Evolutionary conservation across 2,113 vertebrate genomes (phyloP), one percentile per base, ranked within the genome.

Genomic region (Sturnira hondurensis): DNA sequence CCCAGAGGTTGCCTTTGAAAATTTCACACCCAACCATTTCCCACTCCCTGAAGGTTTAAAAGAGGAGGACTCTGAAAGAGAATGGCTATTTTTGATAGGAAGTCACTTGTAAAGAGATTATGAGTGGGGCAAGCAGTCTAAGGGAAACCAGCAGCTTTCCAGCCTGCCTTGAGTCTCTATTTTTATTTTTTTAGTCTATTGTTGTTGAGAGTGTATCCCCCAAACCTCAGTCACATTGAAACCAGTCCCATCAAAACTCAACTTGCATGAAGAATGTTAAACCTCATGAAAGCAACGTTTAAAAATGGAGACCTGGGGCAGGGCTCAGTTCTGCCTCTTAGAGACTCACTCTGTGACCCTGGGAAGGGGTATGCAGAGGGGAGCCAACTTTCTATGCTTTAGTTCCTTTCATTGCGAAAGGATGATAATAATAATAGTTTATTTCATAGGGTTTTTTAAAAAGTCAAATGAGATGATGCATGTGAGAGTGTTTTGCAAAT

Each of bases 401-500:
- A 56, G 15, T 38, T 93, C 76, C 33, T 20, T 20, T 20, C 7
- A 61, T 38, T 36, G 17, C 63, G 52, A 77, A 63, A 14, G 20
- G 28, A 84, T 11, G 77, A 43, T 77, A 56, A n/a, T 36, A 33
- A 47, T 50, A n/a, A 41, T 71, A 61, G 41, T 33, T 93, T 33
- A 45, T 92, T 85, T 84, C 65, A 70, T 45, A 58, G n/a, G 20
- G 16, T 45, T 89, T 83, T 81, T 31, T 5, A 4, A 68, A 92
- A 86, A 97, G 73, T 86, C 84, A 87, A 81, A 91, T 89, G 52
- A 92, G 68, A 89, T 86, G 47, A 85, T n/a, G 38, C 38, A 36
- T 74, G 58, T 65, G 52, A 91, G 41, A 82, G 7, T 91, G 61
- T 93, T 97, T 96, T 89, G 58, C 73, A 97, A 97, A 86, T 95